phyloP scores from a whole-genome alignment of 1,140 invertebrate genomes.

The Drosophila malerkotliana region DNA sequence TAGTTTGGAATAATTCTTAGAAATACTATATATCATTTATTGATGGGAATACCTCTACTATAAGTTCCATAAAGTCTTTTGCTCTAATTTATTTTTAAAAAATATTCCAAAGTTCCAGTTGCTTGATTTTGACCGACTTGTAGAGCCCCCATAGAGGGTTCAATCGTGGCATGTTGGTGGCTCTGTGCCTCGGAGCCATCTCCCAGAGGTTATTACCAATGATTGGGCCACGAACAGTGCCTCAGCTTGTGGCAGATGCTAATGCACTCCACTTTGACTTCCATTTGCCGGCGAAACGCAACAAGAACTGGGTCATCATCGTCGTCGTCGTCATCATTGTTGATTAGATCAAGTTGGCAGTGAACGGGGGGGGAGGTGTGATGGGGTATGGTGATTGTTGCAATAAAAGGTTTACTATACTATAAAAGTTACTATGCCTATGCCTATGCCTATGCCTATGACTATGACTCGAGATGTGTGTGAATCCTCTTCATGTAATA shows the following conservation, averaged over 20 bases:
- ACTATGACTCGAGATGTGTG: neutral
- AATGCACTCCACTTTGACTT: conserved; percentile 43
- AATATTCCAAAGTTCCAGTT: conserved; percentile 12
- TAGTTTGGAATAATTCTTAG: neutral
- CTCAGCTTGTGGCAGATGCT: conserved; percentile 24
- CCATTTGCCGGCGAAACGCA: conserved; percentile 38
- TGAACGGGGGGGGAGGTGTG: neutral
- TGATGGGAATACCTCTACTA: too few species aligned
- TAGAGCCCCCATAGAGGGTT: neutral
- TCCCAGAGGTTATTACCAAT: conserved; percentile 21
- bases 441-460: neutral
- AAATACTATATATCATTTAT: neutral
- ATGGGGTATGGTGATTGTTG: neutral
- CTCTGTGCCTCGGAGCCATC: neutral
- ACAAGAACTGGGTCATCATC: conserved; percentile 64
- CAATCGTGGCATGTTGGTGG: conserved; percentile 3
- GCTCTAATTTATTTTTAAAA: neutral
- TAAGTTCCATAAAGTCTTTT: neutral
- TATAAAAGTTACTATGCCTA: neutral
- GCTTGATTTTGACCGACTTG: conserved; percentile 32
- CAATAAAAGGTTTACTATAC: neutral
- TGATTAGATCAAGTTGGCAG: conserved; percentile 38
- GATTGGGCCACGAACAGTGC: conserved; percentile 39
- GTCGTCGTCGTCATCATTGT: conserved; percentile 52
- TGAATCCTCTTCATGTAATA: neutral